Evolutionary conservation across 2,113 vertebrate species (phyloP), one percentile per base, ranked within the genome.

Genomic region (Gallinago paraguaiae): DNA sequence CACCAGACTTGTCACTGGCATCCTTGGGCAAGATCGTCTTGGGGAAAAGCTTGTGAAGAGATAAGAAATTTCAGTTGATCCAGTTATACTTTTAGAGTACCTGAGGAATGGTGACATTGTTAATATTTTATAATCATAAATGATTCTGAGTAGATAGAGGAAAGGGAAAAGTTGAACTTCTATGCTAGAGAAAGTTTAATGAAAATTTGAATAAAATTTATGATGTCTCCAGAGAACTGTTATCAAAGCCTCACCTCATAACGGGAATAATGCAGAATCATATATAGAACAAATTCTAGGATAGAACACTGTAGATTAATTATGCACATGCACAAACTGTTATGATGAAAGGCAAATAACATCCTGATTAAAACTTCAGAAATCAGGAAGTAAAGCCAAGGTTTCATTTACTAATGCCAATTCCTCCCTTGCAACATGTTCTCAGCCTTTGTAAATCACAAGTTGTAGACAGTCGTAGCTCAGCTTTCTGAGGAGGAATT

Each of bases 381-480:
- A 92, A 86, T 4, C 1, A 30, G 63, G 86, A 89, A 93, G 75
- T 75, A 88, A 93, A 94, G 68, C 71, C 82, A 94, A 78, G 43
- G 61, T 82, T 94, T 88, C 72, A 41, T 71, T 86, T 93, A 59
- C n/a, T 88, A 64, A 57, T 65, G 64, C 31, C 35, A 86, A 2
- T 88, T 92, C 64, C 69, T 93, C 57, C 68, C 27, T 81, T 0
- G 0, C 60, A 67, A 25, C 2, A 0, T 86, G 22, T 88, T 90
- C 68, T 90, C 72, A 78, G 56, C 51, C 14, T 64, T 81, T 91
- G 48, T 93, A 95, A 88, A 96, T 96, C 48, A 75, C 61, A 95
- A 89, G 27, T 75, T 92, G 77, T 53, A 79, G 69, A 28, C 56
- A 82, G 61, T 70, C 1, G 0, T 84, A 86, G 61, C 83, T 88